These are phyloP conservation scores for Zaprionus capensis DNA, from an alignment of 1,140 invertebrate genomes.

Conservation along the genomic window DNA sequence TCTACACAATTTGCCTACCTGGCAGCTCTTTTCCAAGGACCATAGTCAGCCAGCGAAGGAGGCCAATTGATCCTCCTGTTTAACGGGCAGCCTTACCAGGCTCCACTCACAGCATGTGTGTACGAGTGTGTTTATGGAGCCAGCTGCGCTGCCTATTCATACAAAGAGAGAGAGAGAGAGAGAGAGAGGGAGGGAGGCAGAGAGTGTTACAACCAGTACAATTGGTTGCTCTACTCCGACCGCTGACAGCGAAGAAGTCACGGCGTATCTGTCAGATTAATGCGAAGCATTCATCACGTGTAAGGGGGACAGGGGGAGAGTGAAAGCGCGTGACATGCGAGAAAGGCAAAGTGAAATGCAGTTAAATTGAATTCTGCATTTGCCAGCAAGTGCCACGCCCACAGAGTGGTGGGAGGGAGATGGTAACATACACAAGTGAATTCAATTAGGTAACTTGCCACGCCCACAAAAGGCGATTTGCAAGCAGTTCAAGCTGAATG, in stretches of 20 bases:
- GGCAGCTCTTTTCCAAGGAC: background rate
- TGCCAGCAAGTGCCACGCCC: constrained; percentile 8
- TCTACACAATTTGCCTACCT: background rate
- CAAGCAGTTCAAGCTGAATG: constrained; percentile 7
- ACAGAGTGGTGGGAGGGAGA: background rate
- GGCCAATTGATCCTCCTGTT: constrained; percentile 13
- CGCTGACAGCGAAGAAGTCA: constrained; percentile 19
- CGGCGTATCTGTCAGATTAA: constrained; percentile 56
- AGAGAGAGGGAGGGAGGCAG: background rate
- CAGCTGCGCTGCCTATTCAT: constrained; percentile 18
- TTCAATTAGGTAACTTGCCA: constrained; percentile 48
- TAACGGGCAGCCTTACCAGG: background rate
- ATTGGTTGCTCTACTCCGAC: background rate
- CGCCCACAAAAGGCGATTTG: constrained; percentile 30
- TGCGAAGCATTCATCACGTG: constrained; percentile 56
- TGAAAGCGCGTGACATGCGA: constrained; percentile 27
- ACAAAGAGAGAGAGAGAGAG: background rate
- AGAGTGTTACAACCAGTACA: background rate
- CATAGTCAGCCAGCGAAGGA: background rate
- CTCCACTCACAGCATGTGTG: constrained; percentile 12
- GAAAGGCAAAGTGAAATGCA: constrained; percentile 34
- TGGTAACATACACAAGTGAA: constrained; percentile 16
- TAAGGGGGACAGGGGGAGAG: background rate
- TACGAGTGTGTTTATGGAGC: constrained; percentile 30
- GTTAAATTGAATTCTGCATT: constrained; percentile 61